A percentile compares a stretch with the other conserved stretches of the same genome.
These are phyloP conservation scores for Orbicella faveolata DNA, from an alignment of 64 coral and sea anemone species.

Conservation along the genomic window DNA sequence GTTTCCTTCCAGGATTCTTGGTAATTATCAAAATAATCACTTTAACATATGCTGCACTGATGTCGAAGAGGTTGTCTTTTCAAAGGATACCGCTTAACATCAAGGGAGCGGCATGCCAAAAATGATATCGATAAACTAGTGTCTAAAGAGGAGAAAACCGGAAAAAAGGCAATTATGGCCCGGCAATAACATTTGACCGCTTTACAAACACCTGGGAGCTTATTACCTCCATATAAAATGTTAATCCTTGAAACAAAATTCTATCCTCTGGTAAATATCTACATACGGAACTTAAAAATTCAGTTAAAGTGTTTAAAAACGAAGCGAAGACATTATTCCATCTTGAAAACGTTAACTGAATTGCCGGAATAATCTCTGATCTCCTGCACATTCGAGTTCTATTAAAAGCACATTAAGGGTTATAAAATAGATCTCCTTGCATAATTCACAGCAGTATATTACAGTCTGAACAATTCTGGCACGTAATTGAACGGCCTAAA, in stretches of 20 bases:
- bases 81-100: slow-evolving; percentile 29
- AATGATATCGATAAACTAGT: slow-evolving; percentile 15
- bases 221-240: no score
- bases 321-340: neutral
- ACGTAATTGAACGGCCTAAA: neutral
- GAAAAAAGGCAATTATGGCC: neutral
- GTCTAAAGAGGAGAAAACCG: slow-evolving; percentile 4
- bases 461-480: neutral
- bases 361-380: slow-evolving; percentile 11
- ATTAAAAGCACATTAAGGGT: slow-evolving; percentile 38
- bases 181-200: neutral
- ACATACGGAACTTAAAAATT: no score
- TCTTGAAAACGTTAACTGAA: slow-evolving; percentile 28
- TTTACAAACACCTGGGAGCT: neutral
- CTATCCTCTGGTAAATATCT: no score
- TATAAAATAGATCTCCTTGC: neutral
- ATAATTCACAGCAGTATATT: slow-evolving; percentile 12
- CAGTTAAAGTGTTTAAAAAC: neutral
- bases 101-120: neutral
- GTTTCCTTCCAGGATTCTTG: neutral
- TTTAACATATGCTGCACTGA: slow-evolving; percentile 12
- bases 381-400: slow-evolving; percentile 15
- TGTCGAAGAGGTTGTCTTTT: slow-evolving; percentile 10
- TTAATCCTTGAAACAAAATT: no score
- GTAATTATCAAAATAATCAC: neutral